Evolutionary conservation across 2,797 vertebrate species (phyloP).

Genomic region (Poecilia velifera): DNA sequence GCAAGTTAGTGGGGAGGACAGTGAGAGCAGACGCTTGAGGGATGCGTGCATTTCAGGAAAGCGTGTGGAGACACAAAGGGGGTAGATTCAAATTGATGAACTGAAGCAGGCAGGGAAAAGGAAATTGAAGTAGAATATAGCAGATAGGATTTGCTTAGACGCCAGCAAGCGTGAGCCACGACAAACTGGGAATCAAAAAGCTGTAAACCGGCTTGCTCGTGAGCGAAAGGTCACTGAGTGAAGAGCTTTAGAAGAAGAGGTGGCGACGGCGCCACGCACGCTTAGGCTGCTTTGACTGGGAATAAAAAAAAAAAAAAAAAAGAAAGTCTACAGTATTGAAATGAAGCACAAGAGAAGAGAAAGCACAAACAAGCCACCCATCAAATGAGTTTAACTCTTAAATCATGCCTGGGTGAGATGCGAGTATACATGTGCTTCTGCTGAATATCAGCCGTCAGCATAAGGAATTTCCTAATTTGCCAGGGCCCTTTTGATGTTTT

Average conservation of each 20-base stretch:
- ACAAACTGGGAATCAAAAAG: conserved; percentile 23
- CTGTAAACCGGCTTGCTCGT: conserved; percentile 28
- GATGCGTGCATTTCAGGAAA: conserved; percentile 56
- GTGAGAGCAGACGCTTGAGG: conserved; percentile 53
- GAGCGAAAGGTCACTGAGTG: conserved; percentile 22
- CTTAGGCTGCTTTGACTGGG: conserved; percentile 12
- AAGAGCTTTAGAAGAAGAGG: conserved; percentile 30
- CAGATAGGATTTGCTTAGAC: conserved; percentile 46
- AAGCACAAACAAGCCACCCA: conserved; percentile 9
- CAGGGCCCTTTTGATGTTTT: conserved; percentile 54
- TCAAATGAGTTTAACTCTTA: background rate
- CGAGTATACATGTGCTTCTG: conserved; percentile 37
- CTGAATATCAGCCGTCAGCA: conserved; percentile 56
- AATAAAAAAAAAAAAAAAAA: background rate
- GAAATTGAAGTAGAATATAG: conserved; percentile 34
- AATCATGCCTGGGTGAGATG: conserved; percentile 3
- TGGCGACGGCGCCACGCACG: conserved; percentile 24
- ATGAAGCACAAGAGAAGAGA: background rate
- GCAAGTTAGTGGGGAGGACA: conserved; percentile 11
- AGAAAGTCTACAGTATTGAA: background rate
- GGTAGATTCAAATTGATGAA: conserved; percentile 57
- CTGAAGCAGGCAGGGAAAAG: conserved; percentile 22
- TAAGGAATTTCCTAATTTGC: conserved; percentile 53
- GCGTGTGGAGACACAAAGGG: conserved; percentile 23
- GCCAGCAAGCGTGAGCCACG: conserved; percentile 28